Evolutionary conservation across 2,888 invertebrate species (phyloP).

Genomic region (Eupithecia pulchellata): DNA sequence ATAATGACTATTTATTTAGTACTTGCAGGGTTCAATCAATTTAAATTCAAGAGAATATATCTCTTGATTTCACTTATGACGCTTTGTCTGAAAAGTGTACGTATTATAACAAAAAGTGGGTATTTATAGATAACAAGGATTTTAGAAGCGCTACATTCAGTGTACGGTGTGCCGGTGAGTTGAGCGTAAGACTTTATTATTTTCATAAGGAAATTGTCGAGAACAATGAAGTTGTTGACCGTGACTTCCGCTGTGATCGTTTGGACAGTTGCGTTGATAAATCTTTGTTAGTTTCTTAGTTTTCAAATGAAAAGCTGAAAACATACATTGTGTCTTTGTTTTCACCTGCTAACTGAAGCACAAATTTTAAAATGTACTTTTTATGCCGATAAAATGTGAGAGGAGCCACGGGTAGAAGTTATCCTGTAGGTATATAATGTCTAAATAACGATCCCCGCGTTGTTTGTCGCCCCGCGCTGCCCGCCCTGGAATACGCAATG

Average conservation of each 20-base stretch:
- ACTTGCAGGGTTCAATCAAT: neutral
- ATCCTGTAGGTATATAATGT: constrained; percentile 33
- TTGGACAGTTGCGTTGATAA: too few species aligned
- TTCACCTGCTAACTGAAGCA: neutral
- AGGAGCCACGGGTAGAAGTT: neutral
- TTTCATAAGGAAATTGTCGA: too few species aligned
- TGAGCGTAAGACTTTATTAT: too few species aligned
- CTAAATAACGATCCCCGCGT: constrained; percentile 37
- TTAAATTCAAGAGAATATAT: neutral
- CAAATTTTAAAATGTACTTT: neutral
- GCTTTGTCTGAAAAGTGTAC: neutral
- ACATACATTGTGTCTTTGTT: neutral
- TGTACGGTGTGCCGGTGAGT: too few species aligned
- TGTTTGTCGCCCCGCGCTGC: constrained; percentile 41
- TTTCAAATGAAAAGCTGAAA: neutral
- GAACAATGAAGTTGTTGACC: too few species aligned
- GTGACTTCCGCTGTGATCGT: neutral
- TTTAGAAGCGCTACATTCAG: too few species aligned
- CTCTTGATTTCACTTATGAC: neutral
- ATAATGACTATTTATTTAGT: neutral
- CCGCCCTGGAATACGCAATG: constrained; percentile 41
- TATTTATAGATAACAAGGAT: too few species aligned
- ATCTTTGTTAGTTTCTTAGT: too few species aligned
- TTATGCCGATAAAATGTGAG: neutral
- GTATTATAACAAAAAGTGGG: neutral